These are phyloP conservation scores for Scaptodrosophila latifasciaeformis DNA, from an alignment of 2,888 invertebrate species.

Conservation along the genomic window DNA sequence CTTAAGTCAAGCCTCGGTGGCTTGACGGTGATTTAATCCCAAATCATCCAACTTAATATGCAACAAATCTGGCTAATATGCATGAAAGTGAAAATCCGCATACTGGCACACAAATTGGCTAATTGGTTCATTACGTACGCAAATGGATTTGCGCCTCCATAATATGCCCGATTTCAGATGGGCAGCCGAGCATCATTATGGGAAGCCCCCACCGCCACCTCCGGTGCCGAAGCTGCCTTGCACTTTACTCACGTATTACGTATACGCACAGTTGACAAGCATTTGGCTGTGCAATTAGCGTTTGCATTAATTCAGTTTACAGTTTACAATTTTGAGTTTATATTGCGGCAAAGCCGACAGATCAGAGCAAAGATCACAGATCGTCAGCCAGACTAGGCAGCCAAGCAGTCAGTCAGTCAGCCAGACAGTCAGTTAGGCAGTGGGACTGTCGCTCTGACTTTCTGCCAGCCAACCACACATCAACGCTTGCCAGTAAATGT, in stretches of 20 bases:
- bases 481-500: slow-evolving; percentile 68
- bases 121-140: slow-evolving; percentile 71
- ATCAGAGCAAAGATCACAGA: slow-evolving; percentile 1
- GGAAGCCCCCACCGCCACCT: no score
- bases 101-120: no score
- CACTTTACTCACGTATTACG: slow-evolving; percentile 8
- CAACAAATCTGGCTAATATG: no score
- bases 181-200: neutral
- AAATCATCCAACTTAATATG: no score
- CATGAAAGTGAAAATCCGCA: no score
- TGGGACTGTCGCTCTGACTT: neutral
- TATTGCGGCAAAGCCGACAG: neutral
- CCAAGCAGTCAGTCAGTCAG: slow-evolving; percentile 16
- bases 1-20: no score
- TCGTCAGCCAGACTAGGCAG: neutral
- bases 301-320: slow-evolving; percentile 58
- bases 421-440: slow-evolving; percentile 1
- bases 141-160: slow-evolving; percentile 70
- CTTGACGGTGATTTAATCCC: no score
- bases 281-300: slow-evolving; percentile 55
- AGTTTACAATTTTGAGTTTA: neutral
- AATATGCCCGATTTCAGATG: slow-evolving; percentile 51
- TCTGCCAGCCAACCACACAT: slow-evolving; percentile 34
- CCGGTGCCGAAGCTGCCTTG: no score
- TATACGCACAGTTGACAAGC: slow-evolving; percentile 18